These are phyloP conservation scores for Sitophilus oryzae DNA, from an alignment of 1,140 invertebrate species.

Conservation along the genomic window DNA sequence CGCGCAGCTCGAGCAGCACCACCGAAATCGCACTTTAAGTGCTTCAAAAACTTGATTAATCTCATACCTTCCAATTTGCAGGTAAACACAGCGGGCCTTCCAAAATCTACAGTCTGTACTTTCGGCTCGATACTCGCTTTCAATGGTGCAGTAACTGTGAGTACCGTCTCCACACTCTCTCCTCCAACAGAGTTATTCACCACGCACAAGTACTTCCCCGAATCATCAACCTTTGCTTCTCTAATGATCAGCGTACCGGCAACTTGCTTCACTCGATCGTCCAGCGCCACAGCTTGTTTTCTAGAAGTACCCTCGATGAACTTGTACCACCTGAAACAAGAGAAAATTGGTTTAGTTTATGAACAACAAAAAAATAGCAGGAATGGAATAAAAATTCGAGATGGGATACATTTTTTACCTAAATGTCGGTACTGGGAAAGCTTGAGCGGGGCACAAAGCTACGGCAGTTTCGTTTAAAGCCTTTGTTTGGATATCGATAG, in stretches of 20 bases:
- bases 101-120: constrained; percentile 88
- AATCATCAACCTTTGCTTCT: constrained; percentile 84
- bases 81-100: constrained; percentile 80
- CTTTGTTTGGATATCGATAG: constrained; percentile 45
- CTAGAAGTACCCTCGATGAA: constrained; percentile 79
- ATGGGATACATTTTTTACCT: constrained; percentile 48
- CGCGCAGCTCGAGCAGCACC: too few relatives aligned
- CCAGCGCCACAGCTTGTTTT: constrained; percentile 75
- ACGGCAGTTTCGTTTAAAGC: constrained; percentile 39
- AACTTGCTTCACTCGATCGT: constrained; percentile 86
- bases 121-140: constrained; percentile 81
- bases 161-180: constrained; percentile 84
- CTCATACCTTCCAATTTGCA: constrained; percentile 81
- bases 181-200: constrained; percentile 91
- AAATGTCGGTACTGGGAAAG: constrained; percentile 55
- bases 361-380: not conserved
- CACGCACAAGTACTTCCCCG: constrained; percentile 89
- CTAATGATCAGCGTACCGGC: constrained; percentile 89
- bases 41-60: not conserved
- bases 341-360: constrained; percentile 10
- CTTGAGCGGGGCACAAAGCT: constrained; percentile 58
- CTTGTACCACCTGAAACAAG: constrained; percentile 82
- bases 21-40: too few relatives aligned
- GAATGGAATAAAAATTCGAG: not conserved
- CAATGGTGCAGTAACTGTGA: constrained; percentile 86